phyloP scores from a whole-genome alignment of 2,888 invertebrate genomes.

The Ceriagrion tenellum region DNA sequence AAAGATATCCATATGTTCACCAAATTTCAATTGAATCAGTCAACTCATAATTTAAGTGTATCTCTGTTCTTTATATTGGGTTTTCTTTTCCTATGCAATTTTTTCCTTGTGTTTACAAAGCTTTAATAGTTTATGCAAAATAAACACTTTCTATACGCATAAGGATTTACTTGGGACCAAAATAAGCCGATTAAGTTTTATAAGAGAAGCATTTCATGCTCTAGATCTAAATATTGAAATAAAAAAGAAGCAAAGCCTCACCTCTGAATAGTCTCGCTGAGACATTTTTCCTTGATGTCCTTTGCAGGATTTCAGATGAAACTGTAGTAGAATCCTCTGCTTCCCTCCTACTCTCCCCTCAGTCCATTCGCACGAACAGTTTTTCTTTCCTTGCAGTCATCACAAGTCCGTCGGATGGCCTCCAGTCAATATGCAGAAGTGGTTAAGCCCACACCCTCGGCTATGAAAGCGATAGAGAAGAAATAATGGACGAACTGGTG shows the following conservation, averaged over 20 bases:
- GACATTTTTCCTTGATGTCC: conserved; percentile 14
- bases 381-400: conserved; percentile 45
- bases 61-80: no score
- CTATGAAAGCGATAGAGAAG: neutral
- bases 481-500: neutral
- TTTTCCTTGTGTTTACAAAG: no score
- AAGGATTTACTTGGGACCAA: no score
- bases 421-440: neutral
- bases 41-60: no score
- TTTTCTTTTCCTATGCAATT: no score
- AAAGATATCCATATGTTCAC: no score
- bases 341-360: conserved; percentile 4
- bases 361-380: neutral
- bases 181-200: no score
- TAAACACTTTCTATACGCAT: no score
- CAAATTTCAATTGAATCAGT: no score
- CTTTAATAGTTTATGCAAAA: no score
- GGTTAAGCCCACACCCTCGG: conserved; percentile 17
- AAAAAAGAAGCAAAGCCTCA: neutral
- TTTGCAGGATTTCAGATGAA: neutral
- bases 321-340: neutral
- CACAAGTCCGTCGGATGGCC: neutral
- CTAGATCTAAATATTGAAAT: no score
- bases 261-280: conserved; percentile 61
- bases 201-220: no score